Evolutionary conservation across 2,888 invertebrate genomes (phyloP).

Genomic region (Drosophila rubida): DNA sequence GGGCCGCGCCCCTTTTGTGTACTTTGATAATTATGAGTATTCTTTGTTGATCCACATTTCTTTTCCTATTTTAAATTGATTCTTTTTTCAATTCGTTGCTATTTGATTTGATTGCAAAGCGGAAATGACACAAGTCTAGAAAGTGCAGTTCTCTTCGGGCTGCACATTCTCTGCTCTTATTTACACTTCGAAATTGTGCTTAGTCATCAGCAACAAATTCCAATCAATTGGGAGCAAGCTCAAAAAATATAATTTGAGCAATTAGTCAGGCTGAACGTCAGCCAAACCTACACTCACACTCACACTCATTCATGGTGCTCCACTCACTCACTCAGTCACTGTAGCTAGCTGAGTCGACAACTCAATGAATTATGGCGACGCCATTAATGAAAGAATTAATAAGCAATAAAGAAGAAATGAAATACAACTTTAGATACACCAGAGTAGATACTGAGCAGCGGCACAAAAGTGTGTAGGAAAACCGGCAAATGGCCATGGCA

Average conservation of each 20-base stretch:
- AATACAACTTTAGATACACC: constrained; percentile 35
- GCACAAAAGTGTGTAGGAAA: constrained; percentile 69
- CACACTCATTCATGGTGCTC: constrained; percentile 9
- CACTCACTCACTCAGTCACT: constrained; percentile 12
- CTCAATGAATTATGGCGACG: constrained; percentile 69
- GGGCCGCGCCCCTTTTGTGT: constrained; percentile 26
- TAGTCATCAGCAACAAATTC: constrained; percentile 59
- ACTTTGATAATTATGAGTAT: constrained; percentile 38
- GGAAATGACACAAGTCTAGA: constrained; percentile 59
- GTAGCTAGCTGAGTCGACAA: constrained; percentile 28
- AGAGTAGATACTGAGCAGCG: constrained; percentile 35
- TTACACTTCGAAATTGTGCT: constrained; percentile 39
- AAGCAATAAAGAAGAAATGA: constrained; percentile 52
- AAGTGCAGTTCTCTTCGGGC: constrained; percentile 39
- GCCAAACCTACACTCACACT: constrained; percentile 38
- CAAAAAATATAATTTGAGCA: constrained; percentile 58
- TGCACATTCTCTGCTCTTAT: constrained; percentile 11
- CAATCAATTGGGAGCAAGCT: constrained; percentile 52
- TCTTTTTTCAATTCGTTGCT: constrained; percentile 11
- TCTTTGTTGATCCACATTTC: constrained; percentile 9
- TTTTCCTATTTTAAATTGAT: constrained; percentile 43
- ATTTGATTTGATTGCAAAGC: constrained; percentile 26
- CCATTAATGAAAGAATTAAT: constrained; percentile 65
- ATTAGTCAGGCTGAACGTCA: constrained; percentile 49
- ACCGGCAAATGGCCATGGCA: constrained; percentile 67